Conservation (phyloP, 2,888 invertebrate species). For the Thereva unica region DNA sequence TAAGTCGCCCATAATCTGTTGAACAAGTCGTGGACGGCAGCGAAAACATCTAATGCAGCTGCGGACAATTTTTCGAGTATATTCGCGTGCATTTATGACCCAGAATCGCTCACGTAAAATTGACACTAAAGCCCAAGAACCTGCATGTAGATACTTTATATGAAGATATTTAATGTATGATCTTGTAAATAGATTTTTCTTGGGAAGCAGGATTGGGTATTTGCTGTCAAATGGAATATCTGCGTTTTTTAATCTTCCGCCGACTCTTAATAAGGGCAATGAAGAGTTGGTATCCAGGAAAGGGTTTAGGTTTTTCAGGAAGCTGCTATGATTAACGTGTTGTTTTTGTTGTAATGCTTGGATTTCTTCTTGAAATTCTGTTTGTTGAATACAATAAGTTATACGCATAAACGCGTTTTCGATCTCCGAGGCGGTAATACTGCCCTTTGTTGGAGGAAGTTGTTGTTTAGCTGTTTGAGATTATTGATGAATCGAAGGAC, state of each 20-base stretch:
- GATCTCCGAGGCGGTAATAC: not conserved
- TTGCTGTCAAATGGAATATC: slow-evolving; percentile 3
- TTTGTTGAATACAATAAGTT: slow-evolving; percentile 3
- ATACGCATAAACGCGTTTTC: not conserved
- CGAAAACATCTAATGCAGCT: slow-evolving; percentile 15
- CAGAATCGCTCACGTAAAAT: slow-evolving; percentile 25
- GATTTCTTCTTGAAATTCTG: too few relatives aligned
- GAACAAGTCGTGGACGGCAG: not conserved
- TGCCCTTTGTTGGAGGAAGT: not conserved
- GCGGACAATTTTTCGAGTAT: not conserved
- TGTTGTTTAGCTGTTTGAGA: not conserved
- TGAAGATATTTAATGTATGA: slow-evolving; percentile 13
- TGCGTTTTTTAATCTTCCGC: slow-evolving; percentile 1
- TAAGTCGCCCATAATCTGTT: slow-evolving; percentile 29
- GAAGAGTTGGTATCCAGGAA: not conserved
- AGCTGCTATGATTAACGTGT: not conserved
- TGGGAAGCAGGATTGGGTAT: slow-evolving; percentile 5
- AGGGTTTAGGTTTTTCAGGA: not conserved
- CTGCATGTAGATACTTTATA: slow-evolving; percentile 23
- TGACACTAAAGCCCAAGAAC: slow-evolving; percentile 12
- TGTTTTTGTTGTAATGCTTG: not conserved
- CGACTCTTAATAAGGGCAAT: not conserved
- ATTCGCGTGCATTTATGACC: not conserved
- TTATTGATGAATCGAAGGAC: not conserved
- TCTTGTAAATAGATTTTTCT: slow-evolving; percentile 6